A percentile compares a stretch with the other conserved stretches of the same genome.
Conservation (phyloP, 2,888 invertebrate genomes). For the Nasonia oneida region DNA sequence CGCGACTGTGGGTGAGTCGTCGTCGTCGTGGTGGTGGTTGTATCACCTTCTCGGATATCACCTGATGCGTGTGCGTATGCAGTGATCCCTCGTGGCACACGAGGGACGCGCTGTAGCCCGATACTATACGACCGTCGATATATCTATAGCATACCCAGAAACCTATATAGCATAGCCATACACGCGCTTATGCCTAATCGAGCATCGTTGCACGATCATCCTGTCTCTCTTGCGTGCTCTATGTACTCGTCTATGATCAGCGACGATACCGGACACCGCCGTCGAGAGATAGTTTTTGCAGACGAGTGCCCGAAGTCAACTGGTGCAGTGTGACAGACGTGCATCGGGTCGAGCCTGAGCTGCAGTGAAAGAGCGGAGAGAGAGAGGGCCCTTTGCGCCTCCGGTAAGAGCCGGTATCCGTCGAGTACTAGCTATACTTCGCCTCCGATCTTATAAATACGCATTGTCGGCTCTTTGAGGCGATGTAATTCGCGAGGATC, state of each 20-base stretch:
- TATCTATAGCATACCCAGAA: neutral
- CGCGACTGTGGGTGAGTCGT: slow-evolving; percentile 20
- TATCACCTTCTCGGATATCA: slow-evolving; percentile 6
- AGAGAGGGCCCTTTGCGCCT: slow-evolving; percentile 27
- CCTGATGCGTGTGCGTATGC: neutral
- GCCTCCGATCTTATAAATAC: neutral
- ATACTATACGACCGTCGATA: neutral
- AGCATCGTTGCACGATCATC: slow-evolving; percentile 37
- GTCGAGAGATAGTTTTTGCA: neutral
- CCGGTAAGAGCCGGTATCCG: slow-evolving; percentile 50
- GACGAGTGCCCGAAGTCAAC: slow-evolving; percentile 23
- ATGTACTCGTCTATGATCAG: neutral
- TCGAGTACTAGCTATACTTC: neutral
- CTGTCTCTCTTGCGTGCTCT: neutral
- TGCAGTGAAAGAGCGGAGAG: neutral
- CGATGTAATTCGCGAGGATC: neutral
- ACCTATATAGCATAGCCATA: neutral
- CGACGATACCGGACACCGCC: neutral
- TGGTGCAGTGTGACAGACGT: slow-evolving; percentile 25
- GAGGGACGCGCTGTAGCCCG: slow-evolving; percentile 10
- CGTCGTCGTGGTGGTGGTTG: neutral
- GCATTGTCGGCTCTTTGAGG: neutral
- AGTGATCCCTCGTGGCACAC: neutral
- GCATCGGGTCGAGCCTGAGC: slow-evolving; percentile 16
- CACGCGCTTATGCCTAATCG: slow-evolving; percentile 26